Evolutionary conservation across 2,797 vertebrate species (phyloP).

Genomic region (Coilia nasus): DNA sequence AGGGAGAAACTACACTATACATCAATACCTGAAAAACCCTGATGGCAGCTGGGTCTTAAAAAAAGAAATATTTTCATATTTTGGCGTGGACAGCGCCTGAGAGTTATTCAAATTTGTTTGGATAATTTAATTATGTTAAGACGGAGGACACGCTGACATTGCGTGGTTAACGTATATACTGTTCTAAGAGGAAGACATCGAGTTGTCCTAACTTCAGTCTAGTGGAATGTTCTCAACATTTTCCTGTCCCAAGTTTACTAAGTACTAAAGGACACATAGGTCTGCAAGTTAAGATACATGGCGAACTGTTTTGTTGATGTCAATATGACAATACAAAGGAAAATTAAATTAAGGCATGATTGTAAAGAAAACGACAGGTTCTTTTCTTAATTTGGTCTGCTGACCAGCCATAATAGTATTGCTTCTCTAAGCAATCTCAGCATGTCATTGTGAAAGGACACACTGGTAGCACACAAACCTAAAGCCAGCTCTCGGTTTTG

Average conservation of each 20-base stretch:
- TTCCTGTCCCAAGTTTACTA: neutral
- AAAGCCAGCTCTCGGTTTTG: slow-evolving; percentile 36
- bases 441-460: neutral
- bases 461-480: slow-evolving; percentile 34
- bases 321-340: neutral
- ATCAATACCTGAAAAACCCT: neutral
- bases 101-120: neutral
- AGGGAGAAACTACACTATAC: neutral
- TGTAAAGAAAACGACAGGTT: neutral
- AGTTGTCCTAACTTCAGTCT: neutral
- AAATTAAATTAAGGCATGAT: neutral
- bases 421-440: neutral
- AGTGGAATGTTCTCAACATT: neutral
- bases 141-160: neutral
- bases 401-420: neutral
- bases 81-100: neutral
- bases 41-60: neutral
- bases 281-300: neutral
- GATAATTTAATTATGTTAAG: neutral
- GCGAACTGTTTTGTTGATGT: neutral
- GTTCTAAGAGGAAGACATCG: neutral
- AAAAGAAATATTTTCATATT: neutral
- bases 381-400: neutral
- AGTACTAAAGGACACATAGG: neutral
- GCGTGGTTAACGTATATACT: neutral